Conservation (phyloP, 1,140 invertebrate species). For the Cydia splendana region DNA sequence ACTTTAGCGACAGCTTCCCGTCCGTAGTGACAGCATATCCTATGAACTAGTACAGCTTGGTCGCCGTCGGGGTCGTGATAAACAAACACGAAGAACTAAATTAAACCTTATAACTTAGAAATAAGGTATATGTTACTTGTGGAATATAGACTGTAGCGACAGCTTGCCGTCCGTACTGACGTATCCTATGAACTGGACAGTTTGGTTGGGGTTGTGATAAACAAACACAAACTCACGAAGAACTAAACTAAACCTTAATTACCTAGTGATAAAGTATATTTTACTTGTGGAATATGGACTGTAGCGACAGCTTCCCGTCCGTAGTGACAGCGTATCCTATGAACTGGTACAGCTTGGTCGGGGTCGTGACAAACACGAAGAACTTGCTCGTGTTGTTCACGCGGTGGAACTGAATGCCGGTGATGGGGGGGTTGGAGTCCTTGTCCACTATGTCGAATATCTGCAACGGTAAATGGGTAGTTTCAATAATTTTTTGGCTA, state of each 20-base stretch:
- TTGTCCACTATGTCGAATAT: constrained; percentile 91
- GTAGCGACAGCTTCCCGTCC: constrained; percentile 89
- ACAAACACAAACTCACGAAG: no score
- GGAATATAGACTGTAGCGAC: no score
- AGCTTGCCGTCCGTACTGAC: no score
- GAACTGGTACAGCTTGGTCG: constrained; percentile 92
- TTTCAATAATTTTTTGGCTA: background rate
- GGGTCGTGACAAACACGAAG: constrained; percentile 91
- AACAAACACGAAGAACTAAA: constrained; percentile 76
- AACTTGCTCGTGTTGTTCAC: constrained; percentile 85
- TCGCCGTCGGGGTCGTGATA: no score
- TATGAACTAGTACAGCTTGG: constrained; percentile 92
- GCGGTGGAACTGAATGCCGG: constrained; percentile 91
- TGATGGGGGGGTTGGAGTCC: constrained; percentile 87
- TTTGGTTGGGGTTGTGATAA: no score
- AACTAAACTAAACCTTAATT: no score
- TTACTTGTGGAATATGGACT: constrained; percentile 70
- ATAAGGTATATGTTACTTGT: no score
- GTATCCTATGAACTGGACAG: no score
- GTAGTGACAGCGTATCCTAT: constrained; percentile 85
- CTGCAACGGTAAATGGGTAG: constrained; percentile 66
- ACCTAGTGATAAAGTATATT: no score
- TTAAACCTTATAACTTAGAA: no score
- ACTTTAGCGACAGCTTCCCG: constrained; percentile 84
- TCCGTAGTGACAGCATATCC: constrained; percentile 85